A percentile compares a stretch with the other conserved stretches of the same genome.
These are phyloP conservation scores for Drosophila infuscata DNA, from an alignment of 2,888 invertebrate genomes.

Conservation along the genomic window DNA sequence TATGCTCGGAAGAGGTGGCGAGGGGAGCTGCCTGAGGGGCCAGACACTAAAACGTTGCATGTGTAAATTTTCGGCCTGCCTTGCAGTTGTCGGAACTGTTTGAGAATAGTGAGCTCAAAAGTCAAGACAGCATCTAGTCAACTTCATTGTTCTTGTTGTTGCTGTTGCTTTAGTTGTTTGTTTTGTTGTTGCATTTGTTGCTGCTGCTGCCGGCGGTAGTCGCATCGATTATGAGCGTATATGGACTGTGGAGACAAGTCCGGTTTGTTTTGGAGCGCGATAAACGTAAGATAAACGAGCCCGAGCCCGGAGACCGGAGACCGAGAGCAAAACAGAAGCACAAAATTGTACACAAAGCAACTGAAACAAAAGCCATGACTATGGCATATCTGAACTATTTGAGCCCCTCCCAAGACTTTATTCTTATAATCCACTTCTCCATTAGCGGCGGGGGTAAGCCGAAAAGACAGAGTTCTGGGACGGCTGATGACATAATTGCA, in stretches of 20 bases:
- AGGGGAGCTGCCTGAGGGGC: constrained; percentile 2
- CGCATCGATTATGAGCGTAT: constrained; percentile 72
- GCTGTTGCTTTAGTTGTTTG: constrained; percentile 6
- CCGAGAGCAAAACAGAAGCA: constrained; percentile 70
- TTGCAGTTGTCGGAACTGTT: constrained; percentile 74
- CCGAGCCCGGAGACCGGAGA: constrained; percentile 11
- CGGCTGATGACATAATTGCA: constrained; percentile 51
- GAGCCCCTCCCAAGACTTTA: constrained; percentile 35
- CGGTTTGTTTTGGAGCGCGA: constrained; percentile 74
- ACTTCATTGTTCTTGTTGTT: constrained; percentile 49
- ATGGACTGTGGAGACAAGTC: constrained; percentile 72
- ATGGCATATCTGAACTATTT: constrained; percentile 35
- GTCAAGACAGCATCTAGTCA: constrained; percentile 62
- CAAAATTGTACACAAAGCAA: constrained; percentile 26
- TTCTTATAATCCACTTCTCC: not conserved
- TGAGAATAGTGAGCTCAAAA: constrained; percentile 68
- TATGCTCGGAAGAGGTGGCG: not conserved
- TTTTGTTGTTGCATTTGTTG: constrained; percentile 19
- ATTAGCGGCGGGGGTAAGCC: not conserved
- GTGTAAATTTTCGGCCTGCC: constrained; percentile 65
- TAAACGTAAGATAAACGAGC: constrained; percentile 75
- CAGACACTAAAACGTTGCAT: constrained; percentile 47
- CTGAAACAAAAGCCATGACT: constrained; percentile 31
- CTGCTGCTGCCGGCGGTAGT: constrained; percentile 58
- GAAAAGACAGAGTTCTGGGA: constrained; percentile 7